Percentiles rank a stretch among this genome's conserved stretches.
phyloP scores from a whole-genome alignment of 2,888 invertebrate species.

The Trachelus tabidus region DNA sequence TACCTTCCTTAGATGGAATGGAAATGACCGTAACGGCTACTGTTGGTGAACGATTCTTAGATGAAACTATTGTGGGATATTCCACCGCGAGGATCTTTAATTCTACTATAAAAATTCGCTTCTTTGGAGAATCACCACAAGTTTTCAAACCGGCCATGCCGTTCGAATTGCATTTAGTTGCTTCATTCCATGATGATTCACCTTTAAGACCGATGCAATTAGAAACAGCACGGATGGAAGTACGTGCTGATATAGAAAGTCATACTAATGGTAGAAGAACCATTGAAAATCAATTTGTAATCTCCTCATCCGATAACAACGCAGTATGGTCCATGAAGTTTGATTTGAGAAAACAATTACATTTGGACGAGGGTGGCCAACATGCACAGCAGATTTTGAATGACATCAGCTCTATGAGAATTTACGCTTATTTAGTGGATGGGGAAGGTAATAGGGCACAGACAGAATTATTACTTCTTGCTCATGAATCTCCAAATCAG shows the following conservation, averaged over 20 bases:
- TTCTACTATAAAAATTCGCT: constrained; percentile 83
- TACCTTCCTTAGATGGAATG: constrained; percentile 77
- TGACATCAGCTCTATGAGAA: constrained; percentile 75
- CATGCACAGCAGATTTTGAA: constrained; percentile 74
- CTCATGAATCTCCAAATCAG: constrained; percentile 85
- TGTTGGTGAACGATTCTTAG: constrained; percentile 87
- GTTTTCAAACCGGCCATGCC: constrained; percentile 97
- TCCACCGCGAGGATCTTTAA: constrained; percentile 89
- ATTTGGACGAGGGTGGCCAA: constrained; percentile 70
- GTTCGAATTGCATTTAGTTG: constrained; percentile 82
- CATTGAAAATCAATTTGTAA: constrained; percentile 72
- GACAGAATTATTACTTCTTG: constrained; percentile 77
- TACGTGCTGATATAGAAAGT: constrained; percentile 74
- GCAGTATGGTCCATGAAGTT: constrained; percentile 88
- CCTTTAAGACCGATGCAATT: constrained; percentile 76
- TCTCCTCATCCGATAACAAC: constrained; percentile 74
- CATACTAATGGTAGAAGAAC: constrained; percentile 71
- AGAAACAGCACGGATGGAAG: constrained; percentile 74
- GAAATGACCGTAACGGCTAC: constrained; percentile 87
- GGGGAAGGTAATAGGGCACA: constrained; percentile 75
- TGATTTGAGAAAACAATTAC: constrained; percentile 78
- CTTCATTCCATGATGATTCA: constrained; percentile 92
- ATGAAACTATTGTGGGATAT: constrained; percentile 87
- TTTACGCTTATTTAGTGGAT: constrained; percentile 78
- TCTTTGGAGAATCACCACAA: constrained; percentile 91